Evolutionary conservation across 35 echinoderm and acorn worm species (phyloP), one percentile per base, ranked within the genome.

Genomic region (Ophiothrix spiculata): DNA sequence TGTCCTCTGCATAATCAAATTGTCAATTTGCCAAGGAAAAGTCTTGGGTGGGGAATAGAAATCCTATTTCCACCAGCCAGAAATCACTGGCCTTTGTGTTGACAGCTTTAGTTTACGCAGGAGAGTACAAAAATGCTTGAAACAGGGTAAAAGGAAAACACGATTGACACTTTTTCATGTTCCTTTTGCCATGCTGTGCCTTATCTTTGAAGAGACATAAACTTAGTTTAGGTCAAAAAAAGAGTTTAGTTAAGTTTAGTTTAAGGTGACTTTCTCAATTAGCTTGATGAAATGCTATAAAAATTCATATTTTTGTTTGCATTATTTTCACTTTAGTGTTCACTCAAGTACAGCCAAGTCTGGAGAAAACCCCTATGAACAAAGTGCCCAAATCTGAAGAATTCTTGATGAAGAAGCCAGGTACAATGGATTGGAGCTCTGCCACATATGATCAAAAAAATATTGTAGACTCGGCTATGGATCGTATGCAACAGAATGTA

Each of bases 281-380:
- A 29, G 25, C 33, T 12, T 74, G 11, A 15, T 17, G 13, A 6
- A 13, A 15, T 32, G 33, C 6, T 25, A 8, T 74, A 29, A 6
- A 74, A 32, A 29, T 74, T 74, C 33, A 29, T 29, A 74, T 29
- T 21, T 12, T 0, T 40, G 33, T 36, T 36, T 36, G 19, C 21
- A 16, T 77, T 64, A 79, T 40, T 85, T 21, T 84, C 17, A 19
- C 1, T 75, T 38, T 78, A 99, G 96, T 94, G 25, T 99, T 99
- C 80, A 99, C 96, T 39, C 96, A 99, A 80, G 92, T 99, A 23
- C 76, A 84, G 39, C 96, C 96, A 19, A 91, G 94, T 49, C 83
- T 94, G 23, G 92, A 94, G 84, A 99, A 99, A 64, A 99, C 96
- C 0, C 96, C 96, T 63, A 99, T 92, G 80, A 89, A 35, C 34